phyloP scores from a whole-genome alignment of 2,797 vertebrate species.

The Dendrocincla tyrannina region DNA sequence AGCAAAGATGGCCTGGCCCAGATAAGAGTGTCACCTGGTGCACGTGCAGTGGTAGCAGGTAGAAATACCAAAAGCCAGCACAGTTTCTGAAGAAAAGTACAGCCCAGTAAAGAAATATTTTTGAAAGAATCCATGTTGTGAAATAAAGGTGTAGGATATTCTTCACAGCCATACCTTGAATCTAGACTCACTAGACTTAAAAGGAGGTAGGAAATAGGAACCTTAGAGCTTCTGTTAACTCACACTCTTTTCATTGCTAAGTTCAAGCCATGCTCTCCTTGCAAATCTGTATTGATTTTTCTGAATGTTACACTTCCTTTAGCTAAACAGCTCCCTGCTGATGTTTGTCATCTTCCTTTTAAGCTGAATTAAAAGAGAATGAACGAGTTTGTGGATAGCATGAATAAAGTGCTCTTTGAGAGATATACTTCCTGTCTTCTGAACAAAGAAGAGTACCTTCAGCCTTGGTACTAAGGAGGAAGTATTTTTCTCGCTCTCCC shows the following conservation, averaged over 20 bases:
- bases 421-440: neutral
- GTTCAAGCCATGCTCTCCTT: conserved; percentile 27
- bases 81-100: neutral
- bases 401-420: conserved; percentile 15
- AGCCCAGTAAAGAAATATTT: neutral
- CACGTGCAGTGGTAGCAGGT: neutral
- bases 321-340: conserved; percentile 53
- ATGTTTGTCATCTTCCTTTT: conserved; percentile 61
- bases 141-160: neutral
- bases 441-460: neutral
- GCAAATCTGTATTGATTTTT: conserved; percentile 68
- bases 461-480: neutral
- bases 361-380: conserved; percentile 50
- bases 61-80: neutral
- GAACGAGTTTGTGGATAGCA: conserved; percentile 34
- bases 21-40: neutral
- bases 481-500: neutral
- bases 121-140: neutral
- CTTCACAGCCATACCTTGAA: neutral
- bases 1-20: neutral
- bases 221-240: neutral
- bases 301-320: conserved; percentile 53
- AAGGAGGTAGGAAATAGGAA: neutral
- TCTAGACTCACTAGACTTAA: neutral
- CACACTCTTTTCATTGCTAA: conserved; percentile 12